Conservation (phyloP, 2,797 vertebrate genomes). For the Lophotriccus pileatus region DNA sequence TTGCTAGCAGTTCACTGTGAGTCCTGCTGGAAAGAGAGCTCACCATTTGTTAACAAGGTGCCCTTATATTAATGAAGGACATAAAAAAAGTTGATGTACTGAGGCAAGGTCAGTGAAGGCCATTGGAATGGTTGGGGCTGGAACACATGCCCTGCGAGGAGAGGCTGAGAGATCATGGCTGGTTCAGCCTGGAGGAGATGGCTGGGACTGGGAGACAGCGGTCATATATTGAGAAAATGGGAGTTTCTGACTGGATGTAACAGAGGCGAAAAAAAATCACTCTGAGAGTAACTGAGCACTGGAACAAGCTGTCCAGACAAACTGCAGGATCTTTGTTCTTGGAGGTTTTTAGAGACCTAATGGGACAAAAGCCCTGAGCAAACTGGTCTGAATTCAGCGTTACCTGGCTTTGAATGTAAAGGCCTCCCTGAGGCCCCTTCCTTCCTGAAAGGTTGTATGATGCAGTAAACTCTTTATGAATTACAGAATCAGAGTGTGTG, state of each 20-base stretch:
- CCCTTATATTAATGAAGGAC: background rate
- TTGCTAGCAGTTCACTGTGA: background rate
- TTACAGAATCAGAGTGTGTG: background rate
- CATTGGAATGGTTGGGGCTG: background rate
- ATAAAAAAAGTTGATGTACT: background rate
- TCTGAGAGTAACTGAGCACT: background rate
- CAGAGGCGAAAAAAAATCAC: rapidly evolving
- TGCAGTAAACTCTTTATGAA: background rate
- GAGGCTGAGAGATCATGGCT: background rate
- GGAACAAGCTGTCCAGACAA: background rate
- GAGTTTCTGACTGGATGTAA: background rate
- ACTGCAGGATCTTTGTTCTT: background rate
- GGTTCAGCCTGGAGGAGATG: background rate
- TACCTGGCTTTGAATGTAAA: background rate
- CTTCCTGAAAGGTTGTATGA: background rate
- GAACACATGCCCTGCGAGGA: background rate
- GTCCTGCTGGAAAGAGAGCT: background rate
- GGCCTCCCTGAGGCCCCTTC: background rate
- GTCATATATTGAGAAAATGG: background rate
- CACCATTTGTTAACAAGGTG: background rate
- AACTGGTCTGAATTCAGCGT: background rate
- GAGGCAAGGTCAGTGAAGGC: background rate
- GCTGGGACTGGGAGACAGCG: background rate
- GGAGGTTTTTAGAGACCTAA: background rate
- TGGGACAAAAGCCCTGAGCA: background rate